phyloP scores from a whole-genome alignment of 2,113 vertebrate species.

The Cyprinodon brontotheroides region DNA sequence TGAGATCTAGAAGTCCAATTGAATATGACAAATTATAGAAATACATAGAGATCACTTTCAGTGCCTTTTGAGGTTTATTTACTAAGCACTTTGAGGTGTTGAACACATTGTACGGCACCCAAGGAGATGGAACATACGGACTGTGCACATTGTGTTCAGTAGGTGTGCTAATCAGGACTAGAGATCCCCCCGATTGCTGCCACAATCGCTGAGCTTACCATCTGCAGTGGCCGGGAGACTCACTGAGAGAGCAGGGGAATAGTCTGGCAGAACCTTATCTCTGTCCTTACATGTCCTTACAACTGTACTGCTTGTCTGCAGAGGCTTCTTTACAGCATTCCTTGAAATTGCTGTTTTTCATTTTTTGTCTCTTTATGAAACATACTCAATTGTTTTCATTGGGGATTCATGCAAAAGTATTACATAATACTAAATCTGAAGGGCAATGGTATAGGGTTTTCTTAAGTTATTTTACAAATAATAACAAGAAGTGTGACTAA shows the following conservation, averaged over 20 bases:
- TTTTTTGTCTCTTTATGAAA: not conserved
- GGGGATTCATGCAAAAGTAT: not conserved
- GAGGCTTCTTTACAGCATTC: not conserved
- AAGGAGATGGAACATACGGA: conserved; percentile 61
- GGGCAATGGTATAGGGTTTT: not conserved
- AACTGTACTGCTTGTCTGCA: conserved; percentile 6
- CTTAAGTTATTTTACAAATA: not conserved
- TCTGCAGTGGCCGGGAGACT: conserved; percentile 71
- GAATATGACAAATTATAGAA: not conserved
- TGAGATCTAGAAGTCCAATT: not conserved
- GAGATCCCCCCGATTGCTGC: conserved; percentile 64
- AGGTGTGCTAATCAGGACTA: conserved; percentile 72
- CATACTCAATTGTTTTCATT: not conserved
- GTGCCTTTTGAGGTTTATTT: not conserved
- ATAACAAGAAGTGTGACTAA: not conserved
- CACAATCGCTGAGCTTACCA: conserved; percentile 71
- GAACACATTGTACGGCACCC: conserved; percentile 5
- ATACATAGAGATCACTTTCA: not conserved
- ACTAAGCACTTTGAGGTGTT: not conserved
- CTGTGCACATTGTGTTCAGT: conserved; percentile 64
- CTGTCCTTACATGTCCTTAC: conserved; percentile 1
- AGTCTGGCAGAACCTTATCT: conserved; percentile 31
- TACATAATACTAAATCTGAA: not conserved
- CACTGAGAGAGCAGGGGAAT: conserved; percentile 50
- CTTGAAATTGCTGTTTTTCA: not conserved